phyloP scores from a whole-genome alignment of 2,113 vertebrate species.

The Cygnus buccinator region DNA sequence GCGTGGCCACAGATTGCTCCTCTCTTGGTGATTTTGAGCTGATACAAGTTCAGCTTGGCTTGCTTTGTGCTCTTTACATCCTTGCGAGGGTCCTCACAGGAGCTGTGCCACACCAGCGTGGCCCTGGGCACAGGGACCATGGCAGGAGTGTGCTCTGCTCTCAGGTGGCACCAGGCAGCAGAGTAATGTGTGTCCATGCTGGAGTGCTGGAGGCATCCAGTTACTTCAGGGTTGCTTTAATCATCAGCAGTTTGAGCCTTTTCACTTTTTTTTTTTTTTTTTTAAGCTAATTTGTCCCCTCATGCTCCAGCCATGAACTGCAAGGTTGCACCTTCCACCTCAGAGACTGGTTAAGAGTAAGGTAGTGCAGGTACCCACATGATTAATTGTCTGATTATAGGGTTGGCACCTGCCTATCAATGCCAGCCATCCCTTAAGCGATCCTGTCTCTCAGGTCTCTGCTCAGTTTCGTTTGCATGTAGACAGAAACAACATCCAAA shows the following conservation, averaged over 20 bases:
- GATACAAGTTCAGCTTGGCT: background rate
- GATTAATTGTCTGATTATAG: background rate
- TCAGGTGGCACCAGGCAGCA: constrained; percentile 2
- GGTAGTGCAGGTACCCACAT: background rate
- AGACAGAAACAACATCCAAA: background rate
- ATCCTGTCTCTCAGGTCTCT: background rate
- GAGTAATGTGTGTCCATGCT: background rate
- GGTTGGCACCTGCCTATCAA: background rate
- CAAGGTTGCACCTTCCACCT: constrained; percentile 26
- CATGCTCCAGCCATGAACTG: background rate
- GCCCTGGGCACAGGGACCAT: background rate
- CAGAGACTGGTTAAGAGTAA: background rate
- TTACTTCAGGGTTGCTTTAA: background rate
- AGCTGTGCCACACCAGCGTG: background rate
- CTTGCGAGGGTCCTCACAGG: background rate
- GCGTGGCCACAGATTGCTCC: background rate
- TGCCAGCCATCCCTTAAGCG: background rate
- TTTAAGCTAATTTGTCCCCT: background rate
- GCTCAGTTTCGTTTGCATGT: constrained; percentile 24
- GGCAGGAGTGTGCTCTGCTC: background rate
- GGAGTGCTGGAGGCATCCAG: background rate
- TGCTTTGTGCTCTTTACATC: background rate
- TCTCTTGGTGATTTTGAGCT: background rate
- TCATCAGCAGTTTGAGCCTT: background rate
- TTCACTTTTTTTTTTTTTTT: background rate